Evolutionary conservation across 2,888 invertebrate species (phyloP).

Genomic region (Rosalia funebris): DNA sequence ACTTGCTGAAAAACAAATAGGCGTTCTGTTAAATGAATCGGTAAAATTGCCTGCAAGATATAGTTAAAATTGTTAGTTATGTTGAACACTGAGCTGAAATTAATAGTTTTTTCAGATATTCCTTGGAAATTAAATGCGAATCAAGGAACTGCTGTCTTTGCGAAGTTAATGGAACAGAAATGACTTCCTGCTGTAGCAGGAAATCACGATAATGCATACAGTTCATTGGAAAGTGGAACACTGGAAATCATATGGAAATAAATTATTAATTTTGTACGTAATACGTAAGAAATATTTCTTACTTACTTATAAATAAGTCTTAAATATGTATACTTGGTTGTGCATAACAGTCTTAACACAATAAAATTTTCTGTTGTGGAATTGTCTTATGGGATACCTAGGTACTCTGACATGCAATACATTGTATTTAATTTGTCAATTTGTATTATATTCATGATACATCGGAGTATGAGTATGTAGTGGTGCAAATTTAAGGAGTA

Average conservation of each 20-base stretch:
- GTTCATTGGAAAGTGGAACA: neutral
- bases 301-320: too few relatives aligned
- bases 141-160: neutral
- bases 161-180: neutral
- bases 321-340: too few relatives aligned
- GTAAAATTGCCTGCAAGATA: neutral
- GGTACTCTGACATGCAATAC: too few relatives aligned
- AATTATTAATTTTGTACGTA: neutral
- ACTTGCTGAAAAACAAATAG: slow-evolving; percentile 25
- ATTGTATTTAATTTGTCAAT: too few relatives aligned
- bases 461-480: too few relatives aligned
- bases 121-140: neutral
- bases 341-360: too few relatives aligned
- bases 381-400: too few relatives aligned
- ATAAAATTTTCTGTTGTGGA: too few relatives aligned
- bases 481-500: too few relatives aligned
- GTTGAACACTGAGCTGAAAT: neutral
- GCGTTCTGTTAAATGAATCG: slow-evolving; percentile 10
- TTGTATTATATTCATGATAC: too few relatives aligned
- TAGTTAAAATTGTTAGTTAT: neutral
- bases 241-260: neutral
- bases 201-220: neutral
- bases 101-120: neutral
- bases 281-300: neutral
- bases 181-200: neutral